Conservation (phyloP, 1,140 invertebrate genomes). For the Anagrus nilaparvatae region DNA sequence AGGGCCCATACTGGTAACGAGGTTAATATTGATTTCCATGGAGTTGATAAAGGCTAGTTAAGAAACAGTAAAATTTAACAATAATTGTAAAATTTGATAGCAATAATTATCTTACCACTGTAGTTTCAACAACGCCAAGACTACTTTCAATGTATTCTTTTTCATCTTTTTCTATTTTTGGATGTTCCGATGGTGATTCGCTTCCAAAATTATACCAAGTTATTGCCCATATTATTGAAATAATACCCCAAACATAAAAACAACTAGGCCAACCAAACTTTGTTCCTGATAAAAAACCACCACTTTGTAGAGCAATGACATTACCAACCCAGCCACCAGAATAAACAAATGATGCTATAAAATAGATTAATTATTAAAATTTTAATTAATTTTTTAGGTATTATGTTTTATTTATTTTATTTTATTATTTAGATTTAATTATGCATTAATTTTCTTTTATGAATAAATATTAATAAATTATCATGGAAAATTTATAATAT, state of each 20-base stretch:
- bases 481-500: too few species aligned
- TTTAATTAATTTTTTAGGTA: not conserved
- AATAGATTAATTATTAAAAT: slow-evolving; percentile 2
- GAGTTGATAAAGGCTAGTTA: slow-evolving; percentile 45
- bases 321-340: slow-evolving; percentile 51
- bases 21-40: slow-evolving; percentile 67
- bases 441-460: too few species aligned
- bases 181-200: slow-evolving; percentile 43
- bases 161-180: slow-evolving; percentile 34
- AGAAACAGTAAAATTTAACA: too few species aligned
- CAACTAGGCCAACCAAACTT: slow-evolving; percentile 51
- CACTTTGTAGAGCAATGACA: slow-evolving; percentile 50
- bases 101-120: slow-evolving; percentile 27
- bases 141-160: slow-evolving; percentile 41
- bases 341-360: slow-evolving; percentile 33
- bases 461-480: too few species aligned
- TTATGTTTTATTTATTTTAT: too few species aligned
- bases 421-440: not conserved
- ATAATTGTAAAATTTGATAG: too few species aligned
- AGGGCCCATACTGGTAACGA: slow-evolving; percentile 76
- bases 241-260: slow-evolving; percentile 49
- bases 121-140: slow-evolving; percentile 37
- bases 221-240: slow-evolving; percentile 29
- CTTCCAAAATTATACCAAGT: slow-evolving; percentile 34
- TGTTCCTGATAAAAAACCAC: slow-evolving; percentile 47